Conservation (phyloP, 1,140 invertebrate species). For the Teleogryllus occipitalis region DNA sequence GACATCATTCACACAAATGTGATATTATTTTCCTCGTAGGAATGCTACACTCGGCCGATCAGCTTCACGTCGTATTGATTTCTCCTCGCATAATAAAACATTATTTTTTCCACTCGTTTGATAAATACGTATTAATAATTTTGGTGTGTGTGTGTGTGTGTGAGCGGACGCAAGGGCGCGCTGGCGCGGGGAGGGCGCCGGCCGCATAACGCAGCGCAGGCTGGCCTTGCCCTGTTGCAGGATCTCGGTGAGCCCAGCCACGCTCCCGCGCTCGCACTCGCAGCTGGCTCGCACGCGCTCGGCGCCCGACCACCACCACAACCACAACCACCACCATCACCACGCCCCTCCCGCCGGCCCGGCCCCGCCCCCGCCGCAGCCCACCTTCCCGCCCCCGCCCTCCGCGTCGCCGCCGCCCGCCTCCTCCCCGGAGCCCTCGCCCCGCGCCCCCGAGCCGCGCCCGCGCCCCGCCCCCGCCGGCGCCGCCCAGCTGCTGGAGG, state of each 20-base stretch:
- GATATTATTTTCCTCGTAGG: too few relatives aligned
- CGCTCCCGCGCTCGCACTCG: neutral
- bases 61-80: too few relatives aligned
- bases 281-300: neutral
- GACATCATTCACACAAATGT: too few relatives aligned
- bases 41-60: too few relatives aligned
- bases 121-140: neutral
- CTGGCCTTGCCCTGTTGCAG: constrained; percentile 20
- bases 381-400: too few relatives aligned
- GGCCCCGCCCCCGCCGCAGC: too few relatives aligned
- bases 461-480: too few relatives aligned
- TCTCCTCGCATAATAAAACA: too few relatives aligned
- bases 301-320: neutral
- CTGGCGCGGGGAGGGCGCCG: neutral
- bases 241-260: neutral
- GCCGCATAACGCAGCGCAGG: constrained; percentile 23
- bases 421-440: neutral
- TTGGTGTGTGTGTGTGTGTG: constrained; percentile 11
- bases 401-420: too few relatives aligned
- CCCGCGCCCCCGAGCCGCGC: too few relatives aligned
- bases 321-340: too few relatives aligned
- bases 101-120: too few relatives aligned
- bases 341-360: neutral
- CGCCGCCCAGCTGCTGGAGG: neutral
- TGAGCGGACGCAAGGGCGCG: neutral